phyloP scores from a whole-genome alignment of 2,113 vertebrate species.

The Numida meleagris region DNA sequence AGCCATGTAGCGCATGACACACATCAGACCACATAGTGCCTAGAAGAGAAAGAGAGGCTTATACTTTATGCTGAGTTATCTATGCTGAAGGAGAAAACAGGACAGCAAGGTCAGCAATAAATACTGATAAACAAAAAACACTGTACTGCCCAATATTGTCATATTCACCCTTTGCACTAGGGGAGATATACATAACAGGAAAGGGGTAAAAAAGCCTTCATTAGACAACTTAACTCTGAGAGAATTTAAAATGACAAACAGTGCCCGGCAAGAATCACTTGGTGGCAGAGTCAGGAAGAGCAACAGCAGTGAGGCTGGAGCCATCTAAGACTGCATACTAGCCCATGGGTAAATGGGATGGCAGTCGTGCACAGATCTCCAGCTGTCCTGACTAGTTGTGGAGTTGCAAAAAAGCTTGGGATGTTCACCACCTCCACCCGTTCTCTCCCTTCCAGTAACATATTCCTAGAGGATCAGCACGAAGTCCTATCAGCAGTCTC shows the following conservation, averaged over 20 bases:
- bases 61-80: not conserved
- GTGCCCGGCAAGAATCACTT: not conserved
- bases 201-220: not conserved
- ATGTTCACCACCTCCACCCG: not conserved
- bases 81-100: not conserved
- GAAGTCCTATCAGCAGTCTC: not conserved
- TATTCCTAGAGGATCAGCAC: not conserved
- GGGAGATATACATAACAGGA: not conserved
- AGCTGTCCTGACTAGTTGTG: not conserved
- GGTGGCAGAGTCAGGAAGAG: not conserved
- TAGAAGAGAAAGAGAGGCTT: conserved; percentile 10
- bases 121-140: not conserved
- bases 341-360: not conserved
- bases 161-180: not conserved
- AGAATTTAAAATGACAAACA: not conserved
- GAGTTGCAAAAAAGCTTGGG: not conserved
- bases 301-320: not conserved
- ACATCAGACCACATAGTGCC: not conserved
- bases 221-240: not conserved
- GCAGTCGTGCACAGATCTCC: not conserved
- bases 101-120: not conserved
- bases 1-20: too few species aligned
- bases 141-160: not conserved
- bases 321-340: not conserved
- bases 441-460: not conserved